These are phyloP conservation scores for Sarotherodon lohbergeri DNA, from an alignment of 2,113 vertebrate genomes.

Conservation along the genomic window DNA sequence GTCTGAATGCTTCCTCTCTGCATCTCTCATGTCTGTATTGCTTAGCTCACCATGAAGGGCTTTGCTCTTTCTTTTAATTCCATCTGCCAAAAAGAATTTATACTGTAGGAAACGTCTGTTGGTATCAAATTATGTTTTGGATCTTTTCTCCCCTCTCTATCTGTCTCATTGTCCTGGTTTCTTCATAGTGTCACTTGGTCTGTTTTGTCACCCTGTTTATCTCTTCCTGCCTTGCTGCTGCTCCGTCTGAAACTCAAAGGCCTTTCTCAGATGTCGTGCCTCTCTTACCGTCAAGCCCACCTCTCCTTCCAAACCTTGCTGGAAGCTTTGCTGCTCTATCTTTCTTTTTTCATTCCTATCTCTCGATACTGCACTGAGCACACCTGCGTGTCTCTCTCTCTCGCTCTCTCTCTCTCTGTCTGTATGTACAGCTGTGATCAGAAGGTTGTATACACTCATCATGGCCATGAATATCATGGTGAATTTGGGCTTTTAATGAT, in stretches of 20 bases:
- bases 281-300: slow-evolving; percentile 29
- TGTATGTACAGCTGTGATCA: neutral
- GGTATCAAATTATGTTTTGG: neutral
- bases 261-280: slow-evolving; percentile 66
- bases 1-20: slow-evolving; percentile 35
- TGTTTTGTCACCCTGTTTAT: neutral
- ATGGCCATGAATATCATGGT: neutral
- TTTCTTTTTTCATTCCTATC: neutral
- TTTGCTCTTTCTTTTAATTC: slow-evolving; percentile 29
- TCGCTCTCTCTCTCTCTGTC: neutral
- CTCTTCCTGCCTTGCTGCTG: slow-evolving; percentile 37
- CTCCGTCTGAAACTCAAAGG: slow-evolving; percentile 50
- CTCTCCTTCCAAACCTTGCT: slow-evolving; percentile 42
- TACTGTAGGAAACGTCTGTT: neutral
- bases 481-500: neutral
- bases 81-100: slow-evolving; percentile 23
- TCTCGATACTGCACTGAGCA: slow-evolving; percentile 1
- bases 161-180: neutral
- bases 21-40: slow-evolving; percentile 36
- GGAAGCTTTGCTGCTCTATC: slow-evolving; percentile 48
- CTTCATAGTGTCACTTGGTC: neutral
- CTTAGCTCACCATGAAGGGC: slow-evolving; percentile 38
- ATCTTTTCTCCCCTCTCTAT: neutral
- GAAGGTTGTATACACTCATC: neutral
- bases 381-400: neutral